Evolutionary conservation across 2,113 vertebrate genomes (phyloP).

Genomic region (Thalassarche chlororhynchos): DNA sequence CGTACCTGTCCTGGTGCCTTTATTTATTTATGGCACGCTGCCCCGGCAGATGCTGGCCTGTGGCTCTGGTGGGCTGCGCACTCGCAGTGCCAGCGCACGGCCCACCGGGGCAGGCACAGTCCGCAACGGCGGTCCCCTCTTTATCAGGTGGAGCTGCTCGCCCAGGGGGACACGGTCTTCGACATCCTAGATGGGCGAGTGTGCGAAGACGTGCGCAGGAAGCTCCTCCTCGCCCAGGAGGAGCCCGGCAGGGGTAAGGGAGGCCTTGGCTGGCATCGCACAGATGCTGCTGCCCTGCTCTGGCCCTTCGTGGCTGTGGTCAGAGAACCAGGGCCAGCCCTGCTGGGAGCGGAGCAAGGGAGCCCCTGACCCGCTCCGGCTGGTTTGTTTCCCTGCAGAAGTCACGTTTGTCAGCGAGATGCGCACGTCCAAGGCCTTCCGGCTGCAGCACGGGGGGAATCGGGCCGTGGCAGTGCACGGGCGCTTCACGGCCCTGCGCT

Average conservation of each 20-base stretch:
- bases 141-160: constrained; percentile 58
- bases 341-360: accelerated
- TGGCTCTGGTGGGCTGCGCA: not conserved
- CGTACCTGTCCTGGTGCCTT: not conserved
- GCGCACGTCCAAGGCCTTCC: constrained; percentile 79
- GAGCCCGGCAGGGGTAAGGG: constrained; percentile 54
- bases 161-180: constrained; percentile 53
- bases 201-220: not conserved
- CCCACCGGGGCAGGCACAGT: not conserved
- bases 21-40: accelerated
- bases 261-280: accelerated
- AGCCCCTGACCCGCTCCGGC: accelerated
- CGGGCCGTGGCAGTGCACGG: constrained; percentile 73
- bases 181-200: constrained; percentile 28
- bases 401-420: constrained; percentile 77
- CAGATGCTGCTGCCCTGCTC: not conserved
- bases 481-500: constrained; percentile 42
- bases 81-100: accelerated
- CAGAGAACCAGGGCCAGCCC: not conserved
- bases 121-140: not conserved
- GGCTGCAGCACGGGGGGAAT: constrained; percentile 59
- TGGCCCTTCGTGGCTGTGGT: not conserved
- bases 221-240: constrained; percentile 27
- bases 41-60: not conserved
- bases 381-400: constrained; percentile 49